Conservation (phyloP, 1,140 invertebrate genomes). For the Ceratoteleas bidentatus region DNA sequence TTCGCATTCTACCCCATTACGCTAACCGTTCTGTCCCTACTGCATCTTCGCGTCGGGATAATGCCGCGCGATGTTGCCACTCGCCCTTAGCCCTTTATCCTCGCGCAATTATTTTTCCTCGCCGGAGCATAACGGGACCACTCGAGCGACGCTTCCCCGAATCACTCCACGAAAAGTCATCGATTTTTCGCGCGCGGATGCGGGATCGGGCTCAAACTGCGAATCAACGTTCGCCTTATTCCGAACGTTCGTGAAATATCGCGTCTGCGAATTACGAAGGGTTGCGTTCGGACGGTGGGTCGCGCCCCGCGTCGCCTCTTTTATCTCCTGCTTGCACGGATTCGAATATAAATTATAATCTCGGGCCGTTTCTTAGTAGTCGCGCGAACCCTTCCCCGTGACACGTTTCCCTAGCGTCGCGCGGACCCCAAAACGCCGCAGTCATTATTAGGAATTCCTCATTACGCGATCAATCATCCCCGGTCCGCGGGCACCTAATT, state of each 20-base stretch:
- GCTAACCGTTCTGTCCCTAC: conserved; percentile 73
- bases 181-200: neutral
- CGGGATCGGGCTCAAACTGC: neutral
- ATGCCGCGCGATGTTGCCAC: conserved; percentile 64
- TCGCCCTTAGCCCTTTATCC: conserved; percentile 61
- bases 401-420: conserved; percentile 63
- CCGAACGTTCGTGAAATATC: conserved; percentile 39
- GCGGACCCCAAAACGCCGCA: conserved; percentile 70
- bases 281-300: conserved; percentile 72
- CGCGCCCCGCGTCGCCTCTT: conserved; percentile 61
- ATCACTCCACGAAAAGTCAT: conserved; percentile 3
- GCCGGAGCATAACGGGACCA: conserved; percentile 66
- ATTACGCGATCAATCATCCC: conserved; percentile 80
- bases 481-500: conserved; percentile 75
- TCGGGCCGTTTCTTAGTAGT: conserved; percentile 80
- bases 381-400: conserved; percentile 57
- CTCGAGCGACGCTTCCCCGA: conserved; percentile 55
- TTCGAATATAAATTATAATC: conserved; percentile 82
- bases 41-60: conserved; percentile 72
- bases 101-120: conserved; percentile 73
- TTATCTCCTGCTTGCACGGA: conserved; percentile 78
- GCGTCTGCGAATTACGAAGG: conserved; percentile 71
- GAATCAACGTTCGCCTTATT: conserved; percentile 34
- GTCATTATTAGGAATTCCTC: conserved; percentile 81
- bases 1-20: conserved; percentile 76